Base-by-base conservation (phyloP, 2,888 invertebrate genomes). In the Campoplex nolae region DNA sequence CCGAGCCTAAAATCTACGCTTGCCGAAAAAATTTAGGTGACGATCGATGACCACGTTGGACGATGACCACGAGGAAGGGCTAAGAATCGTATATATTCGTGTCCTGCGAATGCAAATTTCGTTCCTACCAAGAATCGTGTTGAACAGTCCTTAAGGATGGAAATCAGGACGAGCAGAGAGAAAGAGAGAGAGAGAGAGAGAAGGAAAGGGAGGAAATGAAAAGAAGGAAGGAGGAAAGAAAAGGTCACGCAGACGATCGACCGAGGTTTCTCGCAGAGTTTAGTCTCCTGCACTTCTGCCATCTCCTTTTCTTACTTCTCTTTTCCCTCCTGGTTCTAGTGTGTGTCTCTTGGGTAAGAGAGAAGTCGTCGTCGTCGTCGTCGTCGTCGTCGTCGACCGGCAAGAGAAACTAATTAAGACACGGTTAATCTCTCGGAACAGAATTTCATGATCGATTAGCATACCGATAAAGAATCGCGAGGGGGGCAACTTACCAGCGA, bases 321-420 rank as follows among this genome's bases (percentile, higher is more conserved):
- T 32, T 67, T 62, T 16, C 65, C 48, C 54, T 67, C 78, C 28
- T 67, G 51, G 28, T 67, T 65, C 67, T 70, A 56, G 82, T n/a
- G 83, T 75, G 68, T 70, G 74, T 82, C 75, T 68, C 65, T 35
- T 23, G 78, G 82, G 70, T 79, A 79, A 84, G 75, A 84, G 78
- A 84, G 82, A 82, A 84, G 67, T 83, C 71, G 82, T 84, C 79
- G 87, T 88, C 71, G 82, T 84, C 79, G 87, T 88, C 65, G 87
- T 88, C 71, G 82, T 84, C 79, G 87, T 88, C 65, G 87, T 88
- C 90, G 89, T 87, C 68, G 86, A 75, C 85, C 88, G 82, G 87
- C 88, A 91, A 88, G 90, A 90, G 90, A 92, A 92, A 91, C 92
- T 92, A 93, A 93, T 93, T 93, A 93, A 93, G 93, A 92, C 92